phyloP scores from a whole-genome alignment of 2,888 invertebrate genomes.

The Ophioninae sp. region DNA sequence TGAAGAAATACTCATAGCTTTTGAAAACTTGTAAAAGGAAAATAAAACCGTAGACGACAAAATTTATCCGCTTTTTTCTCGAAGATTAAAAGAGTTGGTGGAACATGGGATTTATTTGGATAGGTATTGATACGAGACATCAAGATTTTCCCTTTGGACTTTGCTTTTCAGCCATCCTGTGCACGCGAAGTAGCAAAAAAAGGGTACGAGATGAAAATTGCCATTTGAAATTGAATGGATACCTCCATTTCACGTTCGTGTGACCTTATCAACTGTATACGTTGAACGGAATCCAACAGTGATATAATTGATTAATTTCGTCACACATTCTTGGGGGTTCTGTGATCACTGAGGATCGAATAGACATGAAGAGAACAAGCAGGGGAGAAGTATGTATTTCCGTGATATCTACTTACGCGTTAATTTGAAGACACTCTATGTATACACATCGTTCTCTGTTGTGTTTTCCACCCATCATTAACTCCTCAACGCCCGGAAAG shows the following conservation, averaged over 20 bases:
- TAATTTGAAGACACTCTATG: too few relatives aligned
- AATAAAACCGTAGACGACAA: too few relatives aligned
- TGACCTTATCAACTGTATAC: constrained; percentile 8
- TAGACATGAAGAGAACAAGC: neutral
- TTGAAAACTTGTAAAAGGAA: too few relatives aligned
- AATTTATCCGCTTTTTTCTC: too few relatives aligned
- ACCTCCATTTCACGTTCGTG: constrained; percentile 45
- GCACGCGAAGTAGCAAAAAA: neutral
- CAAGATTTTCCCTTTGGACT: too few relatives aligned
- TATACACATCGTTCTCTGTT: constrained; percentile 18
- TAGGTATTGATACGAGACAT: too few relatives aligned
- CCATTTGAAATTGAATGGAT: constrained; percentile 51
- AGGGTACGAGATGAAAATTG: constrained; percentile 49
- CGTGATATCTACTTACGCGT: constrained; percentile 52
- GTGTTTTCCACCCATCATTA: constrained; percentile 15
- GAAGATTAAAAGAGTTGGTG: too few relatives aligned
- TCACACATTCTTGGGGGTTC: constrained; percentile 32
- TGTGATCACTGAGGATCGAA: constrained; percentile 41
- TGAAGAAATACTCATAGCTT: too few relatives aligned
- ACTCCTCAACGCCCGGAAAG: constrained; percentile 7
- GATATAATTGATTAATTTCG: constrained; percentile 33
- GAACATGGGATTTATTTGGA: too few relatives aligned
- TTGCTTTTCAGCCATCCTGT: neutral
- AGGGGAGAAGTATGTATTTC: neutral
- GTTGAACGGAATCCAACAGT: constrained; percentile 1